Conservation (phyloP, 2,113 vertebrate genomes). For the Crotalus viridis region DNA sequence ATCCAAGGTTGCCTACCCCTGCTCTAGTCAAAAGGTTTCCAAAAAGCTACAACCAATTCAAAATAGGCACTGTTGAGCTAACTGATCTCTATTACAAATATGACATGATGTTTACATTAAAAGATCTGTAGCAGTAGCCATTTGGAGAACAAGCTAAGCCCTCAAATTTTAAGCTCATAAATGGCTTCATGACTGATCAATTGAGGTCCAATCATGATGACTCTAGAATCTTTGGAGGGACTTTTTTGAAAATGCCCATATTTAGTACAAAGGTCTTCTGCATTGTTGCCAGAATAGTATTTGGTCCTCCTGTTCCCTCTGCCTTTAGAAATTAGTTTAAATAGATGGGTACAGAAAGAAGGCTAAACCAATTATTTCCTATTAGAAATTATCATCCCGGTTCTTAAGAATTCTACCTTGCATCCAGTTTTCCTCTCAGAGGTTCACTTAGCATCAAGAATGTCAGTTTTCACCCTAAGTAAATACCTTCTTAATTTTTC, state of each 20-base stretch:
- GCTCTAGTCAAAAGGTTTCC: background rate
- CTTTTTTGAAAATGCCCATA: background rate
- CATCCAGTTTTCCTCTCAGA: too few relatives aligned
- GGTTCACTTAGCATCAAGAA: background rate
- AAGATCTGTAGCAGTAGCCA: background rate
- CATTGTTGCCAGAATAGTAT: background rate
- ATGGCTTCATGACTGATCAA: background rate
- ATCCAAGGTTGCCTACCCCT: too few relatives aligned
- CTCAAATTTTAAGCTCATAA: background rate
- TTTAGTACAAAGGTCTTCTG: background rate
- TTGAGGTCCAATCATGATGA: background rate
- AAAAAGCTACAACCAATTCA: background rate
- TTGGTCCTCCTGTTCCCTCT: background rate
- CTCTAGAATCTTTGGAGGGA: background rate
- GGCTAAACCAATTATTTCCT: background rate
- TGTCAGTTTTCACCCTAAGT: background rate
- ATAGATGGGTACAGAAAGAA: background rate
- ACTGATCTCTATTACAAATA: background rate
- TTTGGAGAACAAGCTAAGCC: background rate
- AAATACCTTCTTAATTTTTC: background rate
- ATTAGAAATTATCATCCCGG: background rate
- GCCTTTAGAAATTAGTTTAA: background rate
- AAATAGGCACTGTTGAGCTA: background rate
- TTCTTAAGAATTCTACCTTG: background rate
- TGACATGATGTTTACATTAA: background rate